A percentile compares a stretch with the other conserved stretches of the same genome.
phyloP scores from a whole-genome alignment of 2,797 vertebrate genomes.

The Onychomys arenicola region DNA sequence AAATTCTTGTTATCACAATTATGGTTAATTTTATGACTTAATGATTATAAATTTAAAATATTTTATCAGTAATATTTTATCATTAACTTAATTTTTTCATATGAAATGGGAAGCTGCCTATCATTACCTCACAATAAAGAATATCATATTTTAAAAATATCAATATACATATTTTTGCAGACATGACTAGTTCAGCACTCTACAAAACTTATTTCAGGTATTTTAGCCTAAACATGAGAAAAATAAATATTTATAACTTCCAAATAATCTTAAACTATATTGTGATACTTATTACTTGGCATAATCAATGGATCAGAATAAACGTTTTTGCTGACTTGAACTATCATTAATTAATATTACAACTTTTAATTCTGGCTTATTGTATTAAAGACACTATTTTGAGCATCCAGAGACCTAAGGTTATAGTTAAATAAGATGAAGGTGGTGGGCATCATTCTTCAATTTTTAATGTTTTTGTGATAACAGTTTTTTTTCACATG shows the following conservation, averaged over 20 bases:
- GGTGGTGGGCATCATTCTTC: background rate
- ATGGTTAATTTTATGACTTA: background rate
- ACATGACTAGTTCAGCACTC: background rate
- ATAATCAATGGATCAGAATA: background rate
- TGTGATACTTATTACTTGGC: background rate
- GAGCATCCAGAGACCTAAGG: accelerated
- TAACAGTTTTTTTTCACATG: background rate
- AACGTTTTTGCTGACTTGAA: background rate
- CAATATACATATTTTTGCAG: background rate
- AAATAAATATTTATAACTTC: background rate
- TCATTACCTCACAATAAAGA: accelerated
- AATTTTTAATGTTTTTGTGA: background rate
- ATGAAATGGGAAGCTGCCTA: background rate
- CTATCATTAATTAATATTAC: background rate
- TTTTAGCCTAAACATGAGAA: background rate
- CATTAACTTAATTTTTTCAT: background rate
- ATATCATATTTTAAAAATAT: background rate
- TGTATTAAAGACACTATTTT: background rate
- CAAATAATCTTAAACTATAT: background rate
- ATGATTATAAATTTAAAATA: background rate
- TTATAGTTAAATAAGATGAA: background rate
- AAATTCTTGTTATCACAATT: background rate
- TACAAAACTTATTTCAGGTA: background rate
- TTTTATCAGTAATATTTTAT: background rate
- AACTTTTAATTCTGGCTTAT: background rate